Conservation (phyloP, 2,888 invertebrate genomes). For the Conops quadrifasciatus region DNA sequence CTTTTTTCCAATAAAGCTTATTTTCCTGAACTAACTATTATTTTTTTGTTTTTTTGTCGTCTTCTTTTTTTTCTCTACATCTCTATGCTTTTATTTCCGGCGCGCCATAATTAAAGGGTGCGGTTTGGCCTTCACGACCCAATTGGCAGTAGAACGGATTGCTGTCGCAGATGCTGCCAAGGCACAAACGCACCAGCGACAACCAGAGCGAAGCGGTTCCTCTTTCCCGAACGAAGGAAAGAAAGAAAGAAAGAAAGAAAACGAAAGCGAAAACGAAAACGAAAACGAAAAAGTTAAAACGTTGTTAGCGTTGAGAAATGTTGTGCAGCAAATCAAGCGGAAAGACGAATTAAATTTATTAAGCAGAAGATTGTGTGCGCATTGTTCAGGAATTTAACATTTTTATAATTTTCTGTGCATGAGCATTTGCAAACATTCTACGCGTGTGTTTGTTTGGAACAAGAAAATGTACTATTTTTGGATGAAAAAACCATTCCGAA, state of each 20-base stretch:
- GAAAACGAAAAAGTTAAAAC: slow-evolving; percentile 17
- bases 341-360: slow-evolving; percentile 22
- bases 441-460: no score
- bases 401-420: neutral
- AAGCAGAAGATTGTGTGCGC: neutral
- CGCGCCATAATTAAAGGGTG: slow-evolving; percentile 16
- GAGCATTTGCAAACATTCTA: no score
- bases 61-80: neutral
- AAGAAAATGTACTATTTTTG: no score
- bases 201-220: neutral
- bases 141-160: slow-evolving; percentile 25
- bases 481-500: no score
- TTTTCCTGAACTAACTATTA: no score
- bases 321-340: slow-evolving; percentile 21
- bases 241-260: no score
- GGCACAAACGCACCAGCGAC: neutral
- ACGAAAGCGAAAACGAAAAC: neutral
- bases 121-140: slow-evolving; percentile 32
- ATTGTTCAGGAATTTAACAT: neutral
- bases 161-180: slow-evolving; percentile 1
- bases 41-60: neutral
- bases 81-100: neutral
- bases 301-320: slow-evolving; percentile 6
- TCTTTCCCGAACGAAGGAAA: neutral
- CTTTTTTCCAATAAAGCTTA: no score